Conservation (phyloP, 2,888 invertebrate species). For the Pterostichus madidus region DNA sequence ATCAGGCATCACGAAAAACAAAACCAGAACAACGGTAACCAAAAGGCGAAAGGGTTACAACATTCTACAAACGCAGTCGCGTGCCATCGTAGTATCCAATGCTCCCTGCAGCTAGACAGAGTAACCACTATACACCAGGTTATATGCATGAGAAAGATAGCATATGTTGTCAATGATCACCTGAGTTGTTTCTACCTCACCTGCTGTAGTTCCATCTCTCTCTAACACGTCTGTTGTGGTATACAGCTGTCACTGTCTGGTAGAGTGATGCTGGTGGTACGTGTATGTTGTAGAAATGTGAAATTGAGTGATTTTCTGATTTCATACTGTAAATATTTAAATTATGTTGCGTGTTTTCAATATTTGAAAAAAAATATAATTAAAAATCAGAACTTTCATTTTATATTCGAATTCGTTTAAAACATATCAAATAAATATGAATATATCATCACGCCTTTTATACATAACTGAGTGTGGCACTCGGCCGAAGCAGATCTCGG, state of each 20-base stretch:
- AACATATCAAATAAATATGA: too few species aligned
- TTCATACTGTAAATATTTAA: background rate
- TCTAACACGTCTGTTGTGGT: background rate
- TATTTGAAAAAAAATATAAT: too few species aligned
- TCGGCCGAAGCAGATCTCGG: too few species aligned
- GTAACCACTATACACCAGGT: background rate
- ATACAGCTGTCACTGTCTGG: slow-evolving; percentile 7
- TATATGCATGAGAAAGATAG: background rate
- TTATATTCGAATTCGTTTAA: too few species aligned
- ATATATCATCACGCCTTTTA: too few species aligned
- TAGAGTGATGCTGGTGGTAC: slow-evolving; percentile 27
- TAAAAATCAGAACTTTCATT: too few species aligned
- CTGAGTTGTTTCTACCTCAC: slow-evolving; percentile 27
- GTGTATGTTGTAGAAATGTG: slow-evolving; percentile 12
- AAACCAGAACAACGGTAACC: slow-evolving; percentile 22
- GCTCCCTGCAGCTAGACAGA: slow-evolving; percentile 31
- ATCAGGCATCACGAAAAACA: slow-evolving; percentile 17
- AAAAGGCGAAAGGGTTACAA: slow-evolving; percentile 37
- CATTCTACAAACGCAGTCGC: slow-evolving; percentile 24
- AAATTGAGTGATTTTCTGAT: slow-evolving; percentile 20
- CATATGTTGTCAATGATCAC: slow-evolving; percentile 46
- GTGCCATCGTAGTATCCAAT: slow-evolving; percentile 31
- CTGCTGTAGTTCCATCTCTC: slow-evolving; percentile 11
- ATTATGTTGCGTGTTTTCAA: too few species aligned
- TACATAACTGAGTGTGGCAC: too few species aligned